Conservation (phyloP, 2,797 vertebrate genomes). For the Botia almorhae region DNA sequence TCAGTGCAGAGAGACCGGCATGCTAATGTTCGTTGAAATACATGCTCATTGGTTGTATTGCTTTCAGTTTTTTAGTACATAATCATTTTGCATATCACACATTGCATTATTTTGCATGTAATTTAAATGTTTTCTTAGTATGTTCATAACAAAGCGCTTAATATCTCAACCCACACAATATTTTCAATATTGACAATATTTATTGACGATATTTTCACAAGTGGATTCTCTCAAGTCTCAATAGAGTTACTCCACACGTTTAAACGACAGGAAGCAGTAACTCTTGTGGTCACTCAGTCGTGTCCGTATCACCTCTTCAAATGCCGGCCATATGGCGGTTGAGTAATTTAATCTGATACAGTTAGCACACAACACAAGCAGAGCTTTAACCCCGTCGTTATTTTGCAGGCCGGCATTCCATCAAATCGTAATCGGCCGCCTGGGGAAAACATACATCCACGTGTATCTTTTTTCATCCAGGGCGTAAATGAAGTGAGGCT, state of each 20-base stretch:
- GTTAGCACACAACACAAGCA: neutral
- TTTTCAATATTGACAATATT: too few species aligned
- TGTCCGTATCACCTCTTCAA: slow-evolving; percentile 11
- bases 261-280: neutral
- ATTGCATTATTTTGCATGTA: slow-evolving; percentile 38
- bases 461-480: slow-evolving; percentile 10
- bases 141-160: slow-evolving; percentile 35
- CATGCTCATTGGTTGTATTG: too few species aligned
- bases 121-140: too few species aligned
- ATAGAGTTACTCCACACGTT: neutral
- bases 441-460: slow-evolving; percentile 12
- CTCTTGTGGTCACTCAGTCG: neutral
- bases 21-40: too few species aligned
- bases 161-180: neutral
- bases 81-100: neutral
- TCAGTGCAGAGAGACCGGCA: too few species aligned
- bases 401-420: neutral
- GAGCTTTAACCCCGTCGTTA: neutral
- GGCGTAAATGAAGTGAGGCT: slow-evolving; percentile 26
- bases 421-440: slow-evolving; percentile 3
- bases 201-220: neutral
- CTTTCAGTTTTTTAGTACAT: too few species aligned
- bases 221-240: neutral
- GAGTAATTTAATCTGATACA: neutral
- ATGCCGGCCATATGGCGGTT: slow-evolving; percentile 2